These are phyloP conservation scores for Muscina levida DNA, from an alignment of 2,888 invertebrate genomes.

Conservation along the genomic window DNA sequence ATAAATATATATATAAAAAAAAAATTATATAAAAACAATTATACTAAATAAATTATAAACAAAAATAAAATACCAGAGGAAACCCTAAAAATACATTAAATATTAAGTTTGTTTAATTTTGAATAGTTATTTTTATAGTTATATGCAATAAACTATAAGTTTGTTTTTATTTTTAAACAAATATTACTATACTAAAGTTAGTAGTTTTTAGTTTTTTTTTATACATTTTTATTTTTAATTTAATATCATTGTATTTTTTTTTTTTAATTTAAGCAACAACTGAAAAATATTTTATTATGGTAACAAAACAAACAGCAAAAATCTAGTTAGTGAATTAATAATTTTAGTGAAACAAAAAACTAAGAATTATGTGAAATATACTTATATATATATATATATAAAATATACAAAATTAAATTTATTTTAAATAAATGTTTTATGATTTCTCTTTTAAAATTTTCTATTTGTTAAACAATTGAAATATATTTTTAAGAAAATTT, in stretches of 20 bases:
- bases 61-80: slow-evolving; percentile 34
- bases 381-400: background rate
- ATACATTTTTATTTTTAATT: slow-evolving; percentile 42
- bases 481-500: no score
- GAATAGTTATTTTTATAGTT: slow-evolving; percentile 37
- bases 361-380: slow-evolving; percentile 39
- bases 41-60: slow-evolving; percentile 21
- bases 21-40: slow-evolving; percentile 19
- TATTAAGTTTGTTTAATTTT: slow-evolving; percentile 48
- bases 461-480: slow-evolving; percentile 6
- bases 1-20: slow-evolving; percentile 40
- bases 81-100: slow-evolving; percentile 57
- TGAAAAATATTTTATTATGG: slow-evolving; percentile 22
- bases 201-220: no score
- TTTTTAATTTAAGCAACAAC: slow-evolving; percentile 14
- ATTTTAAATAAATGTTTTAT: slow-evolving; percentile 59
- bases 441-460: slow-evolving; percentile 47
- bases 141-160: background rate
- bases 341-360: slow-evolving; percentile 52
- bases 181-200: no score
- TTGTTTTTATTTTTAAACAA: slow-evolving; percentile 13
- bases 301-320: slow-evolving; percentile 26
- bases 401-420: slow-evolving; percentile 19
- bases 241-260: slow-evolving; percentile 7
- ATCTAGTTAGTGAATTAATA: slow-evolving; percentile 64